Base-by-base conservation (phyloP, 2,888 invertebrate species). In the Melieria crassipennis region DNA sequence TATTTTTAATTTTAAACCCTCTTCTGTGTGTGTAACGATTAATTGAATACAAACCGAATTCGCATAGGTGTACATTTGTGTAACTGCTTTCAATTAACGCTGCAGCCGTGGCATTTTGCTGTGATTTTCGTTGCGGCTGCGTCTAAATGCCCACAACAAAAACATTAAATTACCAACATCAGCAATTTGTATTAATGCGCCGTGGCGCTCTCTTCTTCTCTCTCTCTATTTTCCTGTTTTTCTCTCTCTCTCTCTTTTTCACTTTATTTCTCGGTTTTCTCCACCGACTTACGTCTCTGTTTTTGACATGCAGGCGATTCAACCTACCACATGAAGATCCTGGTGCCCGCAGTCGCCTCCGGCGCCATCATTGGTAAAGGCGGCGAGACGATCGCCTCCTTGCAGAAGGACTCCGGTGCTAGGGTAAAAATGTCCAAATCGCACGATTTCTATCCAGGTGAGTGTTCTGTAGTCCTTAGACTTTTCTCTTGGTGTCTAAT, bases 291-390 rank as follows among this genome's bases (percentile, higher is more conserved):
- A 30, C 30, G 3, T 30, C 30, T 30, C 30, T 30, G 30, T 30
- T 30, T 3, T 30, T 30, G 30, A 75, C n/a, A 72, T 92, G 91
- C 92, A 86, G 93, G 92, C 89, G 94, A 94, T 91, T 93, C 93
- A 74, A 92, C 94, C 84, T 95, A 94, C 90, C 96, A 98, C 90
- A 95, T 98, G 90, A 98, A 98, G 90, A 94, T 97, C 84, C 89
- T 98, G 89, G 96, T 98, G 86, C 98, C 98, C 76, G 95, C 96
- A 77, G 94, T 95, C 89, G 98, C 98, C 80, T 98, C 98, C 71
- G 99, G 99, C 78, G 98, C 98, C 87, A 98, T 99, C 87, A 99
- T 99, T 88, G 99, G 99, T 84, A 99, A 99, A 89, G 98, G 98
- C 61, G 99, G 99, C 79, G 99, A 99, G 88, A 97, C 98, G 72